A percentile compares a stretch with the other conserved stretches of the same genome.
phyloP scores from a whole-genome alignment of 2,113 vertebrate species.

The Empidonax alnorum region DNA sequence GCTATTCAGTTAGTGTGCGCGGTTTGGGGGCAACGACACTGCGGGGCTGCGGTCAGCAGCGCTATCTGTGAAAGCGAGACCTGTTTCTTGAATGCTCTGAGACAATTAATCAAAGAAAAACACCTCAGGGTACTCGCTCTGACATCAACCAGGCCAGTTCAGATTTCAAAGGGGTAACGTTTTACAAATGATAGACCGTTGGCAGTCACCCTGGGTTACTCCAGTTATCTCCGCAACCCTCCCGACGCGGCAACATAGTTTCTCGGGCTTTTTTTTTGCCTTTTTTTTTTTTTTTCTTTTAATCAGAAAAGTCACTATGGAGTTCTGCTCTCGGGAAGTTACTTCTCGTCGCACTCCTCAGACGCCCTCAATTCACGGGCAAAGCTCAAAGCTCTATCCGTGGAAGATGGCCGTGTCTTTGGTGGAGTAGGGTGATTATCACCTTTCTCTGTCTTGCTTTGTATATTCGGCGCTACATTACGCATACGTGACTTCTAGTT shows the following conservation, averaged over 20 bases:
- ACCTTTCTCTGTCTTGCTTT: neutral
- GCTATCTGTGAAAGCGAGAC: neutral
- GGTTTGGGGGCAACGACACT: neutral
- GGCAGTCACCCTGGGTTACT: neutral
- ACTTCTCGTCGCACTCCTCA: neutral
- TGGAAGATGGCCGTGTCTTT: neutral
- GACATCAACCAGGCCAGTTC: neutral
- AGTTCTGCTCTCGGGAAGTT: neutral
- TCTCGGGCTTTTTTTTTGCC: neutral
- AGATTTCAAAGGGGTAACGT: neutral
- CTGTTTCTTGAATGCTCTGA: neutral
- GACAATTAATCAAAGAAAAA: neutral
- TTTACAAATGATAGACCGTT: neutral
- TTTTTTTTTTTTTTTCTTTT: neutral
- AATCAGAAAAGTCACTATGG: neutral
- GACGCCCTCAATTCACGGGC: neutral
- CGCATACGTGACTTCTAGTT: neutral
- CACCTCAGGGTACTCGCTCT: neutral
- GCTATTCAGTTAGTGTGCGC: fast-evolving
- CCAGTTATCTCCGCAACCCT: neutral
- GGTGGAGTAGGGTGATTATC: no score
- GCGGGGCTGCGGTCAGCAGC: neutral
- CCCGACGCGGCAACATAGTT: neutral
- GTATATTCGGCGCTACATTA: fast-evolving
- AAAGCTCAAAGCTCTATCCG: neutral